Conservation (phyloP, 2,113 vertebrate genomes). For the Neogale vison region DNA sequence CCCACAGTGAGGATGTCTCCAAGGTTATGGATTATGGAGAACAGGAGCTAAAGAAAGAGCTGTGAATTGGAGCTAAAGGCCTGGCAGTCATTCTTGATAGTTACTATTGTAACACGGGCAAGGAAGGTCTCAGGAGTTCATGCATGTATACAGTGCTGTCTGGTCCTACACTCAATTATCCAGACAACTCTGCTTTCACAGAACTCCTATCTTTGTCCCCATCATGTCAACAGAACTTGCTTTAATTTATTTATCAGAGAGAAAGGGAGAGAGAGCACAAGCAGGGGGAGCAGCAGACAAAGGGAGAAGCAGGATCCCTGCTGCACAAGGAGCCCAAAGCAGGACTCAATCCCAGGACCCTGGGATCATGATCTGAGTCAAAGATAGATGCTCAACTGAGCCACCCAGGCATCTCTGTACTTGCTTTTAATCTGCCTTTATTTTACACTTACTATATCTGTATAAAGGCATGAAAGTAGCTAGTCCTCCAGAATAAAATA, state of each 20-base stretch:
- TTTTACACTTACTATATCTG: not conserved
- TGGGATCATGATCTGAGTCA: not conserved
- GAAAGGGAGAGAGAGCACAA: not conserved
- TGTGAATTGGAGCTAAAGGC: not conserved
- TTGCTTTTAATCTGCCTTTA: not conserved
- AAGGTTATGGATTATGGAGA: not conserved
- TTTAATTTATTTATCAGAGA: not conserved
- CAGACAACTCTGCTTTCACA: not conserved
- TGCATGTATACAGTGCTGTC: not conserved
- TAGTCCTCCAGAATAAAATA: not conserved
- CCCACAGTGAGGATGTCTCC: not conserved
- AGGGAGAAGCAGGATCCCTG: not conserved
- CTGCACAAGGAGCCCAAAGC: not conserved
- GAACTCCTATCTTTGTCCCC: not conserved
- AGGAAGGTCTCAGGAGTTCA: no score
- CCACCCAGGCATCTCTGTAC: not conserved
- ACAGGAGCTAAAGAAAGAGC: not conserved
- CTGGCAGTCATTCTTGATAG: not conserved
- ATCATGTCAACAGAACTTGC: not conserved
- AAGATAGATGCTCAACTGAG: not conserved
- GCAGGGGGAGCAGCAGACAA: not conserved
- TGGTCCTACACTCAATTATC: not conserved
- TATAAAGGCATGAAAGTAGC: not conserved
- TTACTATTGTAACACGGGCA: not conserved
- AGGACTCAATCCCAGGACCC: not conserved